Evolutionary conservation across 2,113 vertebrate species (phyloP).

Genomic region (Tympanuchus pallidicinctus): DNA sequence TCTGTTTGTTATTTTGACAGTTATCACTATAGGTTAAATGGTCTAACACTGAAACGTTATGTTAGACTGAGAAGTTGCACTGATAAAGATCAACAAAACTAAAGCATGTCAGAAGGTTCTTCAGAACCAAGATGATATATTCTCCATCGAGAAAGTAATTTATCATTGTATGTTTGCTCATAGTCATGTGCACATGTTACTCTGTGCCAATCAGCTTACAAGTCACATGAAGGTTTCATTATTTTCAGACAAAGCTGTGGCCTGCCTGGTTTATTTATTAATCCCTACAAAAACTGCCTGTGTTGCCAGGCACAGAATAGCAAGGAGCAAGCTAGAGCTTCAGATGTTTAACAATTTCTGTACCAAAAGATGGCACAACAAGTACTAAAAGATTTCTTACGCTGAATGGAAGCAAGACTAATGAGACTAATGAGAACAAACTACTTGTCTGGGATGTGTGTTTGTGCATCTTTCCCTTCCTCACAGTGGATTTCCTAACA

Average conservation of each 20-base stretch:
- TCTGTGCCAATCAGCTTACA: neutral
- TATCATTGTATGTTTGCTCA: neutral
- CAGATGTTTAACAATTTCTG: neutral
- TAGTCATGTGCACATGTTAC: neutral
- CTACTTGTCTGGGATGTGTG: rapidly evolving
- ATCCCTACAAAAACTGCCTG: neutral
- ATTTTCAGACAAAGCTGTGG: neutral
- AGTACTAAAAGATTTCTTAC: neutral
- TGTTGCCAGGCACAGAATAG: neutral
- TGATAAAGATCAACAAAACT: neutral
- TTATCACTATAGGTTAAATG: neutral
- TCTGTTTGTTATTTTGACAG: neutral
- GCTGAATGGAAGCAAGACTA: neutral
- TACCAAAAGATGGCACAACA: neutral
- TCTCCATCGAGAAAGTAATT: neutral
- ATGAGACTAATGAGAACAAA: rapidly evolving
- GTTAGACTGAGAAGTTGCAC: neutral
- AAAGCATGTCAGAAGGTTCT: neutral
- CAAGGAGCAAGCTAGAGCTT: neutral
- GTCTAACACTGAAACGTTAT: neutral
- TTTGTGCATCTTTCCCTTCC: neutral
- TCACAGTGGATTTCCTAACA: neutral
- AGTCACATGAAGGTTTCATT: neutral
- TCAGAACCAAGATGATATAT: neutral
- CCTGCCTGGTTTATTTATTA: neutral